phyloP scores from a whole-genome alignment of 2,797 vertebrate genomes.

The Onychomys leucogaster region DNA sequence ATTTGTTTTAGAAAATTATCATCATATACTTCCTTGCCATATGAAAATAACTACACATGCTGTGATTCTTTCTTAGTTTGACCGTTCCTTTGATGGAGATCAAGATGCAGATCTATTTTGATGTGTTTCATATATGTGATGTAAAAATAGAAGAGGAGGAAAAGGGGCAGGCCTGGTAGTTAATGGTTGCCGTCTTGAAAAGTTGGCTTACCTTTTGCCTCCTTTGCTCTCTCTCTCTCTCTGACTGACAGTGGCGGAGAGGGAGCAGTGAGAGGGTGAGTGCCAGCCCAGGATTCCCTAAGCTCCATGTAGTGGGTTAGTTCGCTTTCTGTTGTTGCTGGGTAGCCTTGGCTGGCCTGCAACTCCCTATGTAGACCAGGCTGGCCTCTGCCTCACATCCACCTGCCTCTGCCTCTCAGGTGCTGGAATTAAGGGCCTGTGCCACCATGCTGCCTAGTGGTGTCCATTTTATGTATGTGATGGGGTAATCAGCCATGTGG shows the following conservation, averaged over 20 bases:
- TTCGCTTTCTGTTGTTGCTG: not conserved
- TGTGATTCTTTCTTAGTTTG: slow-evolving; percentile 51
- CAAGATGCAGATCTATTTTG: slow-evolving; percentile 54
- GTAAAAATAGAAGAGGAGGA: slow-evolving; percentile 53
- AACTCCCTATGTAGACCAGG: not conserved
- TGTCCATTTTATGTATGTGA: no score
- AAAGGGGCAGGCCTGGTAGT: slow-evolving; percentile 31
- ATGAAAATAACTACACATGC: slow-evolving; percentile 41
- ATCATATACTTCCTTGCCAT: not conserved
- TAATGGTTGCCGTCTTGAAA: slow-evolving; percentile 45
- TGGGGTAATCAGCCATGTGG: not conserved
- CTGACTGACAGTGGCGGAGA: slow-evolving; percentile 8
- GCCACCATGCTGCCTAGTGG: not conserved
- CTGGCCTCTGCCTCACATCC: not conserved
- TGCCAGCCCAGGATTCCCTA: not conserved
- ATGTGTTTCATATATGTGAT: slow-evolving; percentile 49
- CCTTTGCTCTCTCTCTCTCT: slow-evolving; percentile 56
- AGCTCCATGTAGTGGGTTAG: slow-evolving; percentile 8
- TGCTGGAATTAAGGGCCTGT: not conserved
- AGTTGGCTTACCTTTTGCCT: slow-evolving; percentile 35
- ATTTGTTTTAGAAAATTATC: slow-evolving; percentile 39
- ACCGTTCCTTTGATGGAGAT: slow-evolving; percentile 55
- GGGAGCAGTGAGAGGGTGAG: no score
- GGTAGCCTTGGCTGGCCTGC: not conserved
- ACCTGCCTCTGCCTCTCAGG: not conserved